Conservation (phyloP, 1,140 invertebrate genomes). For the Potamilus streckersoni region DNA sequence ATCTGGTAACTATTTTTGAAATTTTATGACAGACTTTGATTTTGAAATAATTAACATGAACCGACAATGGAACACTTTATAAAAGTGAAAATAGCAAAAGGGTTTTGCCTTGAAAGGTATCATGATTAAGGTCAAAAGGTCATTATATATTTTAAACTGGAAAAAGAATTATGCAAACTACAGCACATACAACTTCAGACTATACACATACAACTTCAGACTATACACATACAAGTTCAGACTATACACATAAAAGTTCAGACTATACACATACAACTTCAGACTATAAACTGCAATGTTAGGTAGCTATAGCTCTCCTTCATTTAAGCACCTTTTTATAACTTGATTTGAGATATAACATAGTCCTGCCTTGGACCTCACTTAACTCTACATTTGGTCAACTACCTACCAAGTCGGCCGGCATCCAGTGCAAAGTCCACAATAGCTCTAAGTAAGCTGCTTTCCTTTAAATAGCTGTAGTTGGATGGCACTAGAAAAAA, state of each 20-base stretch:
- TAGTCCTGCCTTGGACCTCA: not conserved
- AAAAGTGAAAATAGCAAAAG: too few relatives aligned
- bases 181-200: not conserved
- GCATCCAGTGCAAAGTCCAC: constrained; percentile 56
- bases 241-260: too few relatives aligned
- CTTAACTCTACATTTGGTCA: not conserved
- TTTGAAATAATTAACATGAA: too few relatives aligned
- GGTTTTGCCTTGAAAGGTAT: too few relatives aligned
- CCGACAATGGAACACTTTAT: too few relatives aligned
- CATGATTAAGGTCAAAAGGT: not conserved
- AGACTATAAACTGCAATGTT: not conserved
- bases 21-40: too few relatives aligned
- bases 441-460: constrained; percentile 49
- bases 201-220: too few relatives aligned
- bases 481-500: constrained; percentile 48
- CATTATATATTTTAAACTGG: not conserved
- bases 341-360: too few relatives aligned
- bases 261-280: too few relatives aligned
- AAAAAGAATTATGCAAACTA: not conserved
- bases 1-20: too few relatives aligned
- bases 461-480: constrained; percentile 54
- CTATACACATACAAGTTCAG: too few relatives aligned
- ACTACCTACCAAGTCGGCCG: constrained; percentile 47
- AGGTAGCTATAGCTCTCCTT: not conserved
- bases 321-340: not conserved